phyloP scores from a whole-genome alignment of 1,140 invertebrate genomes.

The Bombus picipes region DNA sequence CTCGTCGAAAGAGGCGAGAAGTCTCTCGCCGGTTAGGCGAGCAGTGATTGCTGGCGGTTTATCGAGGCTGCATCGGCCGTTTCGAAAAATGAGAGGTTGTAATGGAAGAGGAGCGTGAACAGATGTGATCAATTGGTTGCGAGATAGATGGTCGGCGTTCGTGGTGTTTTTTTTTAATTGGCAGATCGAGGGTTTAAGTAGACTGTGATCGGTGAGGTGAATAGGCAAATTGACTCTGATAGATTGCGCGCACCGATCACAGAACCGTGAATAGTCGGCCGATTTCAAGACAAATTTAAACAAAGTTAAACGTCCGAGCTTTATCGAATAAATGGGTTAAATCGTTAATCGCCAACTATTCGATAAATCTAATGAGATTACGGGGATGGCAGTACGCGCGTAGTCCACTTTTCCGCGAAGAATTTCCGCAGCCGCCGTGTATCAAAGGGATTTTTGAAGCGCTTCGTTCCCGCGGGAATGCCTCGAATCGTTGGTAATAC shows the following conservation, averaged over 20 bases:
- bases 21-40: neutral
- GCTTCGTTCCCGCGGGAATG: neutral
- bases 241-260: neutral
- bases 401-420: neutral
- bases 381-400: neutral
- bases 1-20: neutral
- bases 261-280: too few species aligned
- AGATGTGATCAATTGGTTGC: conserved; percentile 29
- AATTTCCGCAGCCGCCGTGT: neutral
- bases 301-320: neutral
- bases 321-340: neutral
- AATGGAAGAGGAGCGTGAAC: conserved; percentile 28
- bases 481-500: neutral
- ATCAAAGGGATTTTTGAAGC: neutral
- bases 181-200: neutral
- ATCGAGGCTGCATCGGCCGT: conserved; percentile 15
- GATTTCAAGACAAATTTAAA: neutral
- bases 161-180: neutral
- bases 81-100: conserved; percentile 30
- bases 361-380: neutral
- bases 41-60: conserved; percentile 11
- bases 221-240: conserved; percentile 5
- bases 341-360: neutral
- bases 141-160: neutral
- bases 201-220: neutral